Base-by-base conservation (phyloP, 1,140 invertebrate species). In the Dermatophagoides farinae region DNA sequence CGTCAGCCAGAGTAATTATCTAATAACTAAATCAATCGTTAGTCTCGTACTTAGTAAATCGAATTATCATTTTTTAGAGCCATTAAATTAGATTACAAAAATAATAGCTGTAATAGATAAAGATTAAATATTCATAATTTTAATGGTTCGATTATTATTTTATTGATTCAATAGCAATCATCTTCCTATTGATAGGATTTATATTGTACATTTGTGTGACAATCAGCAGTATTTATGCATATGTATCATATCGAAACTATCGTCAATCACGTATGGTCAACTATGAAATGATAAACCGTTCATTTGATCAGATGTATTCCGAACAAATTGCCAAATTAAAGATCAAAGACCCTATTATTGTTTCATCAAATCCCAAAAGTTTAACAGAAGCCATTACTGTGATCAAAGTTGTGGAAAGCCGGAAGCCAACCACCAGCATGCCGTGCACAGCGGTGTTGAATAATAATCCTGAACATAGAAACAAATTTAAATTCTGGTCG, bases 281-380 rank as follows among this genome's bases (percentile, higher is more conserved):
- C n/a, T 55, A 55, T 40, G 14, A 55, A 44, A 12, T 55, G 53
- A 23, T 55, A 11, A 55, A 55, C 39, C 53, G 53, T 12, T 55
- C 53, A n/a, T 55, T 55, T 23, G 53, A 55, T 23, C 53, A 55
- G 22, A 12, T 55, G 25, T n/a, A 55, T 12, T 23, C 12, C 1
- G 53, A 55, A 44, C 53, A 55, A 23, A 12, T 55, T 14, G 53
- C 53, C 31, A 55, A 38, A 23, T 14, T 55, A 20, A 14, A 55
- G 12, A 25, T 55, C 38, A 14, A 23, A 12, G 14, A 55, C 10
- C 53, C 53, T 14, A 55, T 55, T 38, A 25, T 55, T 14, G n/a
- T 31, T 4, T 25, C 14, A 4, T 12, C 14, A n/a, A 55, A 14
- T 18, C 53, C 53, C 5, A 38, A 55, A 38, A 47, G 18, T 23